Conservation (phyloP, 2,888 invertebrate genomes). For the Plagodis pulveraria region DNA sequence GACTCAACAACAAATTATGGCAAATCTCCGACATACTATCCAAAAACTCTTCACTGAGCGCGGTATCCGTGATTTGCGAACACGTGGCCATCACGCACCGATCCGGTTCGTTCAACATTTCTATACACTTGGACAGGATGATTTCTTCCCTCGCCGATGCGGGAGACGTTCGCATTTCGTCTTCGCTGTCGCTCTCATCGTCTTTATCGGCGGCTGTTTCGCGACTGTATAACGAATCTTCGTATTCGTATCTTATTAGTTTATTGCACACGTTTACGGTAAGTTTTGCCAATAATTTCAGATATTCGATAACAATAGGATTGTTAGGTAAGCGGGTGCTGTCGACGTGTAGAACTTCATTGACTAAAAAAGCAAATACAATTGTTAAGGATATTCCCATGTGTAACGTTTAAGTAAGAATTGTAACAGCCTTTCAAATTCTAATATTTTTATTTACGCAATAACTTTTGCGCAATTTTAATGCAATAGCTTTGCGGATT, state of each 20-base stretch:
- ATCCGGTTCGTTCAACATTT: slow-evolving; percentile 87
- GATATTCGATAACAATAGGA: slow-evolving; percentile 69
- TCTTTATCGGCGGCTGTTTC: slow-evolving; percentile 80
- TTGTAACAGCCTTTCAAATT: no score
- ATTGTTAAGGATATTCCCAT: no score
- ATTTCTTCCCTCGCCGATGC: slow-evolving; percentile 75
- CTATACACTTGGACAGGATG: slow-evolving; percentile 84
- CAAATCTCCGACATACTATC: slow-evolving; percentile 91
- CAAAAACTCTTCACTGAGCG: slow-evolving; percentile 83
- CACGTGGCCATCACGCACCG: slow-evolving; percentile 70
- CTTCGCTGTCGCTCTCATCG: slow-evolving; percentile 85
- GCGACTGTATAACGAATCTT: slow-evolving; percentile 78
- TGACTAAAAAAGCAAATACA: slow-evolving; percentile 57
- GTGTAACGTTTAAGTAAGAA: no score
- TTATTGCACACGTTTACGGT: slow-evolving; percentile 75
- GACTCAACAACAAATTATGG: slow-evolving; percentile 92
- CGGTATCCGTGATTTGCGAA: slow-evolving; percentile 78
- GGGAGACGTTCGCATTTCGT: slow-evolving; percentile 68
- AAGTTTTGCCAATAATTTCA: slow-evolving; percentile 75
- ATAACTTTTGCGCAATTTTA: no score
- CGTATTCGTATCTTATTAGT: slow-evolving; percentile 72
- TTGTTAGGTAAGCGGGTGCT: slow-evolving; percentile 83
- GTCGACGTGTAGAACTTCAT: slow-evolving; percentile 78
- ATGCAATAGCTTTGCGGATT: no score
- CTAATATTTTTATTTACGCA: no score